These are phyloP conservation scores for Epinephelus coioides DNA, from an alignment of 2,797 vertebrate species.

Conservation along the genomic window DNA sequence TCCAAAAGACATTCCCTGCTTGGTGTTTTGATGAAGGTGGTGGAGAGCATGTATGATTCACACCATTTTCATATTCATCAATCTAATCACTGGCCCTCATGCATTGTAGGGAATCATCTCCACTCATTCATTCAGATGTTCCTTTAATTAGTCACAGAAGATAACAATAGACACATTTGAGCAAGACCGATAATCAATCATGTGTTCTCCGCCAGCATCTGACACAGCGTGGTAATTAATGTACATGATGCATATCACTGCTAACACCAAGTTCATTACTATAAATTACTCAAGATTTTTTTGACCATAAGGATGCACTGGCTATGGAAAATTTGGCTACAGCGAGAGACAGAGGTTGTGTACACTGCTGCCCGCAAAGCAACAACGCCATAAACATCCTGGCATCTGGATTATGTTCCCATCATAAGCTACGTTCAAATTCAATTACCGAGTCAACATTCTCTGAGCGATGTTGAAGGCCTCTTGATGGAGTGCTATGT, in stretches of 20 bases:
- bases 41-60: background rate
- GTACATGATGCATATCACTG: slow-evolving; percentile 44
- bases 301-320: slow-evolving; percentile 52
- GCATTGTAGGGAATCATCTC: background rate
- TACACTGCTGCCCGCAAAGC: slow-evolving; percentile 76
- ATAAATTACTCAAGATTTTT: slow-evolving; percentile 53
- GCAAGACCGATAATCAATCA: slow-evolving; percentile 5
- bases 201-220: slow-evolving; percentile 28
- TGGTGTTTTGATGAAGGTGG: background rate
- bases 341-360: slow-evolving; percentile 71
- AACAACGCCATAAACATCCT: slow-evolving; percentile 81
- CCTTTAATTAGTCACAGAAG: background rate
- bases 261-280: slow-evolving; percentile 42
- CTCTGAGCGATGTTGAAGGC: slow-evolving; percentile 67
- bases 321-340: slow-evolving; percentile 73
- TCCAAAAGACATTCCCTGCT: background rate
- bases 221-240: slow-evolving; percentile 36
- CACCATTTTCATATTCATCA: slow-evolving; percentile 9
- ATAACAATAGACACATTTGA: slow-evolving; percentile 11
- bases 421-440: slow-evolving; percentile 75
- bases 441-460: slow-evolving; percentile 78
- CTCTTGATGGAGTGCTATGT: slow-evolving; percentile 71
- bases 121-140: background rate
- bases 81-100: background rate
- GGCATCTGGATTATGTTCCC: slow-evolving; percentile 82